Evolutionary conservation across 2,888 invertebrate species (phyloP).

Genomic region (Drosophila anomelani): DNA sequence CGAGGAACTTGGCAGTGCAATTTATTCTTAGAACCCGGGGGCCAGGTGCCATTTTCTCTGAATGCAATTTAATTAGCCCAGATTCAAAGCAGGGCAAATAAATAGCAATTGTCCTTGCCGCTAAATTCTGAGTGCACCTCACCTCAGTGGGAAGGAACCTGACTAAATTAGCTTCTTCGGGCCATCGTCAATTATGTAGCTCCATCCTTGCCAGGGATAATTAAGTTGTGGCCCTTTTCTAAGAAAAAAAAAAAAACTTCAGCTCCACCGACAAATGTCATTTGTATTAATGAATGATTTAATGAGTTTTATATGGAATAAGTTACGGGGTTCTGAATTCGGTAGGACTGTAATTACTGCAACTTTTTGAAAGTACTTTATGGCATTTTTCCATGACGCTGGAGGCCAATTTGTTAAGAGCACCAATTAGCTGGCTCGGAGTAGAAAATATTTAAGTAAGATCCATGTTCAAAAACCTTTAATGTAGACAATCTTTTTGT

Average conservation of each 20-base stretch:
- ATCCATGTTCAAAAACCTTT: background rate
- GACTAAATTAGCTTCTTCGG: slow-evolving; percentile 54
- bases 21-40: slow-evolving; percentile 47
- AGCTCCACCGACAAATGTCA: background rate
- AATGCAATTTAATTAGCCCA: slow-evolving; percentile 72
- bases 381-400: slow-evolving; percentile 9
- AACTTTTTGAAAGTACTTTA: slow-evolving; percentile 46
- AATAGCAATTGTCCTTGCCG: slow-evolving; percentile 65
- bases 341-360: slow-evolving; percentile 18
- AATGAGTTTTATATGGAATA: slow-evolving; percentile 8
- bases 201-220: slow-evolving; percentile 18
- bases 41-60: slow-evolving; percentile 56
- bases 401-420: slow-evolving; percentile 3
- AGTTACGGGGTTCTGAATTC: background rate
- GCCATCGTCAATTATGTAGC: slow-evolving; percentile 32
- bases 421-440: background rate
- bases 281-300: slow-evolving; percentile 22
- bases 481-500: background rate
- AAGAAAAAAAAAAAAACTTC: background rate
- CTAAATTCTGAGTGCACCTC: slow-evolving; percentile 61
- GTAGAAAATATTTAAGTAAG: too few relatives aligned
- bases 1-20: slow-evolving; percentile 35
- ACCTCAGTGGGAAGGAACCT: slow-evolving; percentile 27
- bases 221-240: slow-evolving; percentile 33
- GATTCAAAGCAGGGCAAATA: slow-evolving; percentile 47